Conservation (phyloP, 1,140 invertebrate species). For the Lordiphosa stackelbergi region DNA sequence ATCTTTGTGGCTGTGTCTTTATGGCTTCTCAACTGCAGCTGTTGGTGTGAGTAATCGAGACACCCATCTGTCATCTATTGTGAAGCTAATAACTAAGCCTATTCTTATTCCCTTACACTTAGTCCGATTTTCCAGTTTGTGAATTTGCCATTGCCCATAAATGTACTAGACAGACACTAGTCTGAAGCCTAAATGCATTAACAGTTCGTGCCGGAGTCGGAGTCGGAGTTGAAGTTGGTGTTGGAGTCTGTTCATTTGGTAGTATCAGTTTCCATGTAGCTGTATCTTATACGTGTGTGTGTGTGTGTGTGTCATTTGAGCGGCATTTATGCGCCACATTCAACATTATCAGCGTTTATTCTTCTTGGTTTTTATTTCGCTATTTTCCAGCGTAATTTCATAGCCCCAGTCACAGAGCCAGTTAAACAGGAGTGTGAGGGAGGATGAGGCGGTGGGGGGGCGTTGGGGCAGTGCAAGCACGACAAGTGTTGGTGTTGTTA, state of each 20-base stretch:
- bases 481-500: slow-evolving; percentile 43
- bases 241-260: not conserved
- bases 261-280: slow-evolving; percentile 4
- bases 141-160: not conserved
- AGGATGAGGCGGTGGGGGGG: not conserved
- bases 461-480: slow-evolving; percentile 17
- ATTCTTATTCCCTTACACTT: no score
- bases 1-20: no score
- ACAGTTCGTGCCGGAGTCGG: no score
- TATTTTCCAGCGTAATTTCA: slow-evolving; percentile 71
- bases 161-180: no score
- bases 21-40: no score
- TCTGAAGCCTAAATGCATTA: no score
- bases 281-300: slow-evolving; percentile 14
- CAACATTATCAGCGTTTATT: slow-evolving; percentile 58
- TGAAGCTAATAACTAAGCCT: no score
- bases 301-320: slow-evolving; percentile 36
- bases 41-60: no score
- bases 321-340: slow-evolving; percentile 53
- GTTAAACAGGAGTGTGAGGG: slow-evolving; percentile 12
- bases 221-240: not conserved
- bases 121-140: not conserved
- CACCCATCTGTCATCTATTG: no score
- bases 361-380: slow-evolving; percentile 63
- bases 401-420: slow-evolving; percentile 32